These are phyloP conservation scores for Drosophila melanosoma DNA, from an alignment of 2,888 invertebrate genomes.

Conservation along the genomic window DNA sequence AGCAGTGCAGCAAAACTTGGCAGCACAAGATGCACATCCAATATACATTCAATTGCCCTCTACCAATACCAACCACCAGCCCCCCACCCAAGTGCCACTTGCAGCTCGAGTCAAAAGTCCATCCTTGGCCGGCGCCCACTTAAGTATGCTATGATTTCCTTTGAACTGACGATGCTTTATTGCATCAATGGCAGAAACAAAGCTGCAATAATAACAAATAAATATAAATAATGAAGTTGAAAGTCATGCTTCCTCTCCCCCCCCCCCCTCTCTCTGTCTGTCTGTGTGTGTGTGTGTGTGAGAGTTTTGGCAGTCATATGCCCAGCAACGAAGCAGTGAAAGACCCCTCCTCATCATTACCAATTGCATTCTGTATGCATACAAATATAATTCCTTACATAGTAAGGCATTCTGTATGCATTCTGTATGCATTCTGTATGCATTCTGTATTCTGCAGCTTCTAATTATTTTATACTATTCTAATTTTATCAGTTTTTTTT, in stretches of 20 bases:
- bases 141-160: constrained; percentile 76
- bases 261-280: constrained; percentile 8
- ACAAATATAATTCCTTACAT: background rate
- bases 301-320: constrained; percentile 18
- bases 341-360: background rate
- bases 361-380: background rate
- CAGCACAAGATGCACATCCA: constrained; percentile 44
- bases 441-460: background rate
- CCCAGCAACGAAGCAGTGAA: background rate
- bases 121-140: constrained; percentile 66
- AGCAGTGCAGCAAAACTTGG: constrained; percentile 40
- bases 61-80: background rate
- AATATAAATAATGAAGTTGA: constrained; percentile 75
- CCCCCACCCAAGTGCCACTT: background rate
- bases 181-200: constrained; percentile 34
- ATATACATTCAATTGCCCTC: background rate
- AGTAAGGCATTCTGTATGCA: too few relatives aligned
- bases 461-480: background rate
- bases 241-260: constrained; percentile 57
- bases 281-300: constrained; percentile 7
- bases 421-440: background rate
- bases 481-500: background rate
- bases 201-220: constrained; percentile 62
- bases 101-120: constrained; percentile 18
- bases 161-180: constrained; percentile 63